Percentiles rank a stretch among this genome's conserved stretches.
phyloP scores from a whole-genome alignment of 2,888 invertebrate genomes.

The Amphipyra berbera region DNA sequence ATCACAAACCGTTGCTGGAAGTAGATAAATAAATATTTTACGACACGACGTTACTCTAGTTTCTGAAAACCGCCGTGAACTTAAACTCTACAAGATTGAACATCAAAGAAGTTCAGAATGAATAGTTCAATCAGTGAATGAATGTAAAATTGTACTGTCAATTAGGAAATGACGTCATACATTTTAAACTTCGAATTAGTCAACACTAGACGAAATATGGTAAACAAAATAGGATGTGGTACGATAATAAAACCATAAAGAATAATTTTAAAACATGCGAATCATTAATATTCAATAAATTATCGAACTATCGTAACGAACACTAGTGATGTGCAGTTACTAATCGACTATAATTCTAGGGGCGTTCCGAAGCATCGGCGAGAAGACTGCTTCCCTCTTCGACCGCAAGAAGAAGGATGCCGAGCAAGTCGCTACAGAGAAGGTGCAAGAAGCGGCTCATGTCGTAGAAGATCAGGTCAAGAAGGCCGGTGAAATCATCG shows the following conservation, averaged over 20 bases:
- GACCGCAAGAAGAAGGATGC: slow-evolving; percentile 93
- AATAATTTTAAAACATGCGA: no score
- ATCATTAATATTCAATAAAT: no score
- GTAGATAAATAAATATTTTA: slow-evolving; percentile 47
- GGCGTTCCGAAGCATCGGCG: slow-evolving; percentile 92
- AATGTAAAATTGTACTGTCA: slow-evolving; percentile 3
- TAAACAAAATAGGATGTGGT: no score
- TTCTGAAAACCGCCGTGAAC: slow-evolving; percentile 33
- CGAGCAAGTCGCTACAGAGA: slow-evolving; percentile 91
- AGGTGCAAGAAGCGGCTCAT: slow-evolving; percentile 90
- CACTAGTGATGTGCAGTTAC: slow-evolving; percentile 17
- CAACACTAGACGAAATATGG: no score
- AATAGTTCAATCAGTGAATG: not conserved
- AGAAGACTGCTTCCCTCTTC: slow-evolving; percentile 92
- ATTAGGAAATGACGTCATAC: not conserved
- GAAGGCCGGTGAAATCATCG: slow-evolving; percentile 90
- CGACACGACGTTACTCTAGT: slow-evolving; percentile 27
- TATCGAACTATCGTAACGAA: no score
- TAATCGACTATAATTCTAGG: slow-evolving; percentile 79
- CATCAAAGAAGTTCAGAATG: not conserved
- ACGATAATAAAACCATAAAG: no score
- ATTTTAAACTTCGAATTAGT: no score
- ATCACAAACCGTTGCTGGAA: slow-evolving; percentile 24
- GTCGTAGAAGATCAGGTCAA: slow-evolving; percentile 91
- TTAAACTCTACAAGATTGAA: slow-evolving; percentile 1